Evolutionary conservation across 2,888 invertebrate genomes (phyloP).

Genomic region (Pardosa pseudoannulata): DNA sequence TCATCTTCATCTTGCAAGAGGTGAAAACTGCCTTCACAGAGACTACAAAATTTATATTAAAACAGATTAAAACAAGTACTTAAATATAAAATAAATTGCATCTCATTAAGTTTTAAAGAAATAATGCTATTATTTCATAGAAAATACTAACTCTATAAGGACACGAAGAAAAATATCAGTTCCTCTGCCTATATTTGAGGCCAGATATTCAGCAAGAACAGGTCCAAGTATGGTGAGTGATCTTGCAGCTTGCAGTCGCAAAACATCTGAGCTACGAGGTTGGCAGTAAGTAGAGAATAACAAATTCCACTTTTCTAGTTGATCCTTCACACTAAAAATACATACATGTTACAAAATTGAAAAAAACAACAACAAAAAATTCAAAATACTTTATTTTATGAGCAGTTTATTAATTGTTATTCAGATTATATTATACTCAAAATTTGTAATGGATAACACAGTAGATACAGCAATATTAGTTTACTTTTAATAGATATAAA

Average conservation of each 20-base stretch:
- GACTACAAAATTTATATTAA: too few relatives aligned
- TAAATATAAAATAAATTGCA: too few relatives aligned
- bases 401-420: background rate
- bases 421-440: too few relatives aligned
- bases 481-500: too few relatives aligned
- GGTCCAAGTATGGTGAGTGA: slow-evolving; percentile 35
- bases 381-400: too few relatives aligned
- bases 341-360: too few relatives aligned
- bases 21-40: slow-evolving; percentile 52
- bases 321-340: background rate
- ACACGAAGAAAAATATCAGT: background rate
- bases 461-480: too few relatives aligned
- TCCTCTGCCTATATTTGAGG: background rate
- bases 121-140: too few relatives aligned
- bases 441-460: too few relatives aligned
- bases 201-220: slow-evolving; percentile 15
- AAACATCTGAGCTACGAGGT: slow-evolving; percentile 45
- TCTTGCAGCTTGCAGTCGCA: slow-evolving; percentile 56
- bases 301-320: slow-evolving; percentile 34
- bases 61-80: background rate
- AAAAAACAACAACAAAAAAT: too few relatives aligned
- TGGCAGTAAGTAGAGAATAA: slow-evolving; percentile 38
- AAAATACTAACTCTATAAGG: slow-evolving; percentile 1
- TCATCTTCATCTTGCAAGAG: slow-evolving; percentile 69
- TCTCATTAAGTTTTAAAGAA: too few relatives aligned